Conservation (phyloP, 2,113 vertebrate species). For the Saiga tatarica region DNA sequence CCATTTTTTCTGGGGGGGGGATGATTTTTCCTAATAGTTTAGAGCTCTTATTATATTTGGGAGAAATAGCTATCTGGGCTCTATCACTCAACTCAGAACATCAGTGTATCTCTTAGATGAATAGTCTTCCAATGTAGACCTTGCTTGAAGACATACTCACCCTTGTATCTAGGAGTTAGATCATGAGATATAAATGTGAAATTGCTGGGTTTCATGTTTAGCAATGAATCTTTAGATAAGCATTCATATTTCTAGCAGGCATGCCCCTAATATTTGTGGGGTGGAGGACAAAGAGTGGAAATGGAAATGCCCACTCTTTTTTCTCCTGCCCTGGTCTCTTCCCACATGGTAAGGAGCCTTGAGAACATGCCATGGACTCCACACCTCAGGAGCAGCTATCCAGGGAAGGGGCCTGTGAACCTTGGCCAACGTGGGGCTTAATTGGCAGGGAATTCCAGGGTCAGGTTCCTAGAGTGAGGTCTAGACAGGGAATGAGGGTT, state of each 20-base stretch:
- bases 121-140: background rate
- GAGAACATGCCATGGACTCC: background rate
- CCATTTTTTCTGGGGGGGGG: background rate
- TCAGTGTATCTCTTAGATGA: background rate
- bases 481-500: background rate
- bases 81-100: background rate
- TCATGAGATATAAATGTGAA: background rate
- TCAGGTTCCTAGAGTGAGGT: background rate
- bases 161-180: background rate
- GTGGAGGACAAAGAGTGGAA: background rate
- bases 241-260: background rate
- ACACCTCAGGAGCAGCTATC: background rate
- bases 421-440: background rate
- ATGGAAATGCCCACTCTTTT: background rate
- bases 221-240: background rate
- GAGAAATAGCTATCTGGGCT: background rate
- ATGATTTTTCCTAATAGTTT: background rate
- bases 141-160: background rate
- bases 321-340: background rate
- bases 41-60: background rate
- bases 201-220: background rate
- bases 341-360: fast-evolving
- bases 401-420: background rate
- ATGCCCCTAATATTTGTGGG: background rate
- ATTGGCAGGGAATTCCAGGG: background rate